Base-by-base conservation (phyloP, 1,140 invertebrate species). In the Sitodiplosis mosellana region DNA sequence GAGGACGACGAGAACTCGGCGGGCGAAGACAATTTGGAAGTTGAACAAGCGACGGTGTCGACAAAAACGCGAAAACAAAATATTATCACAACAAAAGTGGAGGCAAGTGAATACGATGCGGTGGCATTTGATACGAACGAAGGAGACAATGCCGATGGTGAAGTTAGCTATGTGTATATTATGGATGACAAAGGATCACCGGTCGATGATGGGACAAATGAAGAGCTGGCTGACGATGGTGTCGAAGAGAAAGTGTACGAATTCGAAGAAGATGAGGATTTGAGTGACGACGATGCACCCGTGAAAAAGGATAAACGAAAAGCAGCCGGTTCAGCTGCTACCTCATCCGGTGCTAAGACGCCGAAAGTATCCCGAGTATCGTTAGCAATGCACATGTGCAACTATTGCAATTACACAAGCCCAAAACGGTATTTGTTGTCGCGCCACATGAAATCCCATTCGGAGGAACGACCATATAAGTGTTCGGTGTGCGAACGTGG, bases 391-490 rank as follows among this genome's bases (percentile, higher is more conserved):
- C 79, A 84, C 56, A 83, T 84, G 75, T 93, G 89, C 60, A 83
- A 81, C 54, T 89, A 89, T 57, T 94, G 89, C 63, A 83, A 84
- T 57, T 93, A 93, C 60, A 87, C 83, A 1, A 87, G 82, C 63
- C 78, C 83, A 1, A 92, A 92, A 65, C 72, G 80, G 52, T 94
- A 92, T 59, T 67, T 96, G 2, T 67, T 98, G 4, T 81, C 87
- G 1, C 73, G 92, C 0, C 93, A 98, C 59, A 89, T 95, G 84
- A 94, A 92, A 61, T 85, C 84, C 2, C 93, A 98, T 66, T 93
- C 87, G 0, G 87, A 92, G 59, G 91, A 96, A 57, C 69, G 90
- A 19, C 90, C 92, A 0, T 89, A 93, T 61, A 94, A 93, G 60
- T 98, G 62, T 50, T 81, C 78, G 42, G 86, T 95, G 18, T 97